Base-by-base conservation (phyloP, 2,888 invertebrate genomes). In the Stenurella melanura region DNA sequence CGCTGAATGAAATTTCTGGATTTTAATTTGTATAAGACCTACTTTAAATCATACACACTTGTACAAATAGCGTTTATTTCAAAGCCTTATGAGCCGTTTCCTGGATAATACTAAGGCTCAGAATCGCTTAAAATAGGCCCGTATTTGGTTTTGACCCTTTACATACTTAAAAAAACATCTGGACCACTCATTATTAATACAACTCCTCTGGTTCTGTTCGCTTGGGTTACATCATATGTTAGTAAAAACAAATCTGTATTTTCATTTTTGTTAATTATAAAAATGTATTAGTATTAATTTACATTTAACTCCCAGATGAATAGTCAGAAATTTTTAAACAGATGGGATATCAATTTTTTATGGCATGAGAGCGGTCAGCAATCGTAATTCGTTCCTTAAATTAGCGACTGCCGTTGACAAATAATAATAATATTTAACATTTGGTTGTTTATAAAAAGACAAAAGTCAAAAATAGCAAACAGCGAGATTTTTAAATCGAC, bases 91-190 rank as follows among this genome's bases (percentile, higher is more conserved):
- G 61, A 38, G 19, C 26, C 73, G 67, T 73, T 73, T 73, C 73
- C 73, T 57, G 73, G 19, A 42, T 38, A n/a, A 15, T 18, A 58
- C 18, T 78, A 78, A 72, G 73, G 80, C 21, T 57, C 74, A 73
- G 12, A 71, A 60, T 80, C 78, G 80, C 57, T 64, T 71, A 54
- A 67, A 54, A 75, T 19, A 30, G 61, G 63, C 38, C 50, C 69
- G 76, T 78, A 69, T 80, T 80, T 78, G 78, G 78, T 80, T 83
- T 83, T 83, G 84, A 84, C 84, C 84, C 84, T 82, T 82, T 77
- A 70, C 74, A 75, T 76, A 75, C 78, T 80, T 78, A 70, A 78
- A 78, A 80, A 80, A 83, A 83, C 84, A 84, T 83, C 84, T 84
- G 84, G 84, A 76, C 81, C 76, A 74, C 78, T 78, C 74, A 58